phyloP scores from a whole-genome alignment of 2,797 vertebrate genomes.

The Pseudomugil tenellus region DNA sequence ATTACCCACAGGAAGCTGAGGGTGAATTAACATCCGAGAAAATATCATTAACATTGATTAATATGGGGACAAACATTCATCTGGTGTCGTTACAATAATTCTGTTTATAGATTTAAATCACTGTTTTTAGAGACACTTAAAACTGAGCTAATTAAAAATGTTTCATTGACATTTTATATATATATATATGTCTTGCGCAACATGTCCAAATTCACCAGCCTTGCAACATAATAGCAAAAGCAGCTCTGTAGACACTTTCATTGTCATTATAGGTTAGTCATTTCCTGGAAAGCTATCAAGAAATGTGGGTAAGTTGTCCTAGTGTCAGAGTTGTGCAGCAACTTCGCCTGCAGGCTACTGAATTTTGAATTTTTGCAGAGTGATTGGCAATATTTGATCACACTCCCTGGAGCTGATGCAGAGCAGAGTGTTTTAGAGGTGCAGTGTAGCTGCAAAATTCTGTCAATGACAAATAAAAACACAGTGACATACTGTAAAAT shows the following conservation, averaged over 20 bases:
- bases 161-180: no score
- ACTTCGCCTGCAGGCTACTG: no score
- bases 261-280: not conserved
- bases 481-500: no score
- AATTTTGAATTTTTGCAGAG: not conserved
- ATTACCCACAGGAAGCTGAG: slow-evolving; percentile 88
- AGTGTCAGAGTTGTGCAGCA: no score
- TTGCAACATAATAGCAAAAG: not conserved
- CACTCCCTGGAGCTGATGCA: no score
- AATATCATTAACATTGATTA: not conserved
- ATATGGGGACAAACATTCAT: not conserved
- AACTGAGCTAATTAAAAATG: no score
- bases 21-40: slow-evolving; percentile 82
- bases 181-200: not conserved
- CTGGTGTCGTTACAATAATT: not conserved
- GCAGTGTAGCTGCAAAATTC: no score
- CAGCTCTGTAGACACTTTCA: not conserved
- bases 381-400: slow-evolving; percentile 15
- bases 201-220: not conserved
- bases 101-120: not conserved
- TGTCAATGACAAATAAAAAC: no score
- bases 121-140: not conserved
- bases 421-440: no score
- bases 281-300: not conserved
- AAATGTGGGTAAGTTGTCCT: not conserved